Evolutionary conservation across 1,140 invertebrate genomes (phyloP), one percentile per base, ranked within the genome.

Genomic region (Agrypnia vestita): DNA sequence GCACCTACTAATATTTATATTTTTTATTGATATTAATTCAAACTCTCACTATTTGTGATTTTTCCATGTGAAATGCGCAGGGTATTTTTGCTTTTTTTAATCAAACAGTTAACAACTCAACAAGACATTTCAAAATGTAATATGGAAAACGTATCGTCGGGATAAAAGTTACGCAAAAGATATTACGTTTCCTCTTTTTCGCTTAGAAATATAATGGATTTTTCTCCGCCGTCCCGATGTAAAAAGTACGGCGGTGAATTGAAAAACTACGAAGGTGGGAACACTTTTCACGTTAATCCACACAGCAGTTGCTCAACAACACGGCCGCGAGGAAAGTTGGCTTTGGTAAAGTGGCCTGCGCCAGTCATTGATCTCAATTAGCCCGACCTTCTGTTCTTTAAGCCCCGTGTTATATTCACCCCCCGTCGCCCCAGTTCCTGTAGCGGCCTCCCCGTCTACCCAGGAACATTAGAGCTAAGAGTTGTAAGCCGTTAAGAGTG

Each of bases 301-400:
- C 69, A 55, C 47, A 19, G 55, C 76, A 73, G 56, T 74, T 51
- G 47, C 55, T 73, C 47, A 67, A 72, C 75, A 59, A 76, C 62
- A 51, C 69, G 59, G 80, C 75, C 73, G 43, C 76, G 51, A 59
- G 76, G n/a, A 78, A 81, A 46, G 75, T 81, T 81, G 56, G 61
- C 80, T 81, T 71, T 69, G 49, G 47, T 73, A 79, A 82, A 82
- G 81, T 80, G 78, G 77, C 72, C 67, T 49, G 21, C 62, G 59
- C 43, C 64, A 71, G 73, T 80, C 81, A 82, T 82, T 82, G 81
- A 82, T 82, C 81, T 82, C 81, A 82, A 82, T 82, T 82, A 82
- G 81, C 73, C 43, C 49, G 13, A 59, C 55, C 56, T 56, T 46
- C 67, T 71, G 79, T 56, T 76, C 67, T 75, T 61, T 75, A 17